Base-by-base conservation (phyloP, 2,888 invertebrate genomes). In the Drosophila histrio region DNA sequence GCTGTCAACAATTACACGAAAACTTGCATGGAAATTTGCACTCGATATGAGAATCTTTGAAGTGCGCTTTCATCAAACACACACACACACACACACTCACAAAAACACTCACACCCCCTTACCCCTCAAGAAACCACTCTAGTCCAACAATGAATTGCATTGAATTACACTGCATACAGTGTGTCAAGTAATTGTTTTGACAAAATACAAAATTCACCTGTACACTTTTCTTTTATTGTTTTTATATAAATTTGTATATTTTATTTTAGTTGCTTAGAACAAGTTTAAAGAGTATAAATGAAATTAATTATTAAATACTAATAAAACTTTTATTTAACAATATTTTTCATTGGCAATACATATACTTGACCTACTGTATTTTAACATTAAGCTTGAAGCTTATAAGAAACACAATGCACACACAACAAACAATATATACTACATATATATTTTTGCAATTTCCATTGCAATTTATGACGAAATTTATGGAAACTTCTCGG, bases 1-100 rank as follows among this genome's bases (percentile, higher is more conserved):
- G 49, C 47, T 47, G 59, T 32, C 57, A 58, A 34, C 70, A 83
- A 68, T 79, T 71, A 64, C 38, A 73, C 64, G 58, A 79, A 77
- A 89, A 81, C 80, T 69, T 77, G 77, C 76, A 81, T 87, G 90
- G 90, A 89, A 89, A 87, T 78, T 89, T 89, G 89, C 90, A 86
- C 57, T 74, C 66, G 72, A 53, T 54, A 30, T 57, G 57, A 54
- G 36, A 65, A 44, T 39, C 32, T 67, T 58, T 60, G 26, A n/a
- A 50, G 26, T 24, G 17, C 36, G 17, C 17, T 50, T 49, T 39
- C 4, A 30, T 17, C 5, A n/a, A 36, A 36, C 17, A 17, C 9
- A 54, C 22, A 26, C 7, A 30, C 39, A 32, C 43, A 72, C 50
- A 49, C 43, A 66, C 30, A 43, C 30, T 54, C 21, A 28, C 2